A percentile compares a stretch with the other conserved stretches of the same genome.
phyloP scores from a whole-genome alignment of 2,888 invertebrate genomes.

The Allygus modestus region DNA sequence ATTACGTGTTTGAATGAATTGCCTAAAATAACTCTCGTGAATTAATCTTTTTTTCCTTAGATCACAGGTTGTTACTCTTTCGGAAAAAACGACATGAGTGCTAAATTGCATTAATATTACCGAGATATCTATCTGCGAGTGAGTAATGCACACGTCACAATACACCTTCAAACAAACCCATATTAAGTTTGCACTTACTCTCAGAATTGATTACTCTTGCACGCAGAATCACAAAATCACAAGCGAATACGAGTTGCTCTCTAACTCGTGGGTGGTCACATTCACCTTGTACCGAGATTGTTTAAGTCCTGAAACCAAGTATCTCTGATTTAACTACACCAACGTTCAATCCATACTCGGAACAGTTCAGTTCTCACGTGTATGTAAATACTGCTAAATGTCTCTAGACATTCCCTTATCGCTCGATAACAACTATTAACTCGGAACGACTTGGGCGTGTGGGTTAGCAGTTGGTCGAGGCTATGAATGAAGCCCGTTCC shows the following conservation, averaged over 20 bases:
- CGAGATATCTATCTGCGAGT: no score
- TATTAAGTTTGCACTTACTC: no score
- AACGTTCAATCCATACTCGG: not conserved
- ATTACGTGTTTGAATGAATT: no score
- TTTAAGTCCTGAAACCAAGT: conserved; percentile 16
- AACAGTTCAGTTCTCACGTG: not conserved
- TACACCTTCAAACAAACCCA: no score
- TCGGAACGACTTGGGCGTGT: not conserved
- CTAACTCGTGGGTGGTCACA: conserved; percentile 1
- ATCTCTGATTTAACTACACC: conserved; percentile 5
- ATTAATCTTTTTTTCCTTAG: no score
- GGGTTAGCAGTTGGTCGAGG: not conserved
- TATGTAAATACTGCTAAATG: conserved; percentile 19
- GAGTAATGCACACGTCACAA: no score
- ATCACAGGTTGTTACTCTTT: no score
- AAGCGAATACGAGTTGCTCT: no score
- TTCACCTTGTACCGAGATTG: conserved; percentile 4
- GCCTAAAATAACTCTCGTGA: no score
- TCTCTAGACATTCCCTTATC: not conserved
- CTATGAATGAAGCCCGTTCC: not conserved
- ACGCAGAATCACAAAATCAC: not conserved
- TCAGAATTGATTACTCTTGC: not conserved
- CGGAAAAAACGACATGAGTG: no score
- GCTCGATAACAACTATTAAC: not conserved
- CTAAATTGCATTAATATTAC: no score